Percentiles rank a stretch among this genome's conserved stretches.
Evolutionary conservation across 2,888 invertebrate species (phyloP).

Genomic region (Halictus quadricinctus): DNA sequence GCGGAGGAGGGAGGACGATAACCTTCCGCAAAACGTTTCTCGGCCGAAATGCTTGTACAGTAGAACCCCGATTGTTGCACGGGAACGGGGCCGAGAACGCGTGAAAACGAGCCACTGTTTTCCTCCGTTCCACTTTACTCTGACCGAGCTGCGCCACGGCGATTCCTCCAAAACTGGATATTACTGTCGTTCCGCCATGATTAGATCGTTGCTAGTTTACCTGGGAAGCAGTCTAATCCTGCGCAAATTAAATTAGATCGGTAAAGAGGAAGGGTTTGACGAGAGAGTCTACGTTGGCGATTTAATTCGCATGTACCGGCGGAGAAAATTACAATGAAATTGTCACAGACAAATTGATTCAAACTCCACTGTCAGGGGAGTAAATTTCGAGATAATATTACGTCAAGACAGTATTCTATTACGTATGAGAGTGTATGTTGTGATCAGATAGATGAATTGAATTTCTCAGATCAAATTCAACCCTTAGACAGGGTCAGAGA

Average conservation of each 20-base stretch:
- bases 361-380: too few species aligned
- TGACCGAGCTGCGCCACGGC: not conserved
- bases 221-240: not conserved
- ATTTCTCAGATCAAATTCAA: too few species aligned
- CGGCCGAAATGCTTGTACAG: constrained; percentile 30
- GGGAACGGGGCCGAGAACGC: not conserved
- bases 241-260: not conserved
- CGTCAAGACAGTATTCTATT: too few species aligned
- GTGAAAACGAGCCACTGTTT: not conserved
- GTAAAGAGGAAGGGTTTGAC: too few species aligned
- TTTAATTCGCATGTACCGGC: too few species aligned
- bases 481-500: too few species aligned
- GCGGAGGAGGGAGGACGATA: constrained; percentile 43
- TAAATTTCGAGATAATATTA: too few species aligned
- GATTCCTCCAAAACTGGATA: not conserved
- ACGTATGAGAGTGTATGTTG: too few species aligned
- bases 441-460: too few species aligned
- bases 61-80: constrained; percentile 3
- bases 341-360: too few species aligned
- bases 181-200: constrained; percentile 1
- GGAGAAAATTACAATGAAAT: too few species aligned
- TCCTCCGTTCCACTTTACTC: not conserved
- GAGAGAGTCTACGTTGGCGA: too few species aligned
- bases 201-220: not conserved
- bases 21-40: constrained; percentile 52